Conservation (phyloP, 2,113 vertebrate species). For the Perca schrenkii region DNA sequence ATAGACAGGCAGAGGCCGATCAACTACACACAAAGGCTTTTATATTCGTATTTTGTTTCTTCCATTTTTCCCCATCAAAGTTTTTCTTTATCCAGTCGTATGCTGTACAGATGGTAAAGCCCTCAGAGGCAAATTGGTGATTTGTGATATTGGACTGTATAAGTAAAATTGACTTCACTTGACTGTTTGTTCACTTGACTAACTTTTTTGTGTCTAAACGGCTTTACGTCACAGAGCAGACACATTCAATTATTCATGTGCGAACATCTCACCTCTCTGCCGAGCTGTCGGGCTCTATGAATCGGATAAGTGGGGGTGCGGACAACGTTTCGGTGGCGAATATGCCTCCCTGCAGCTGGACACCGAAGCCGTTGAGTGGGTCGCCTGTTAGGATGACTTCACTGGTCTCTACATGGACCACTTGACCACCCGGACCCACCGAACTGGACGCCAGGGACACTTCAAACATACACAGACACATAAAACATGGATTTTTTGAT, state of each 20-base stretch:
- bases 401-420: conserved; percentile 94
- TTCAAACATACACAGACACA: conserved; percentile 53
- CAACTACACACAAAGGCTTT: no score
- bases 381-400: conserved; percentile 94
- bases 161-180: no score
- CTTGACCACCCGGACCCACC: conserved; percentile 95
- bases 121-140: no score
- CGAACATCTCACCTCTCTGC: conserved; percentile 91
- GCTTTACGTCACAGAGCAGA: background rate
- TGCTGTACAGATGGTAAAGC: no score
- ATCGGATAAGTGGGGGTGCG: conserved; percentile 93
- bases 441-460: conserved; percentile 95
- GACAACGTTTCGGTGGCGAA: conserved; percentile 97
- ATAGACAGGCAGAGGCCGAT: no score
- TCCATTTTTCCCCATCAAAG: no score
- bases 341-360: conserved; percentile 97
- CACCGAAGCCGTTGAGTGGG: conserved; percentile 95
- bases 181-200: no score
- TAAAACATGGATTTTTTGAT: background rate
- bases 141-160: no score
- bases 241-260: background rate
- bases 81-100: no score
- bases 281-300: conserved; percentile 98
- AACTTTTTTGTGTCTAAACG: background rate
- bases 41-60: no score